These are phyloP conservation scores for Plemyria rubiginata DNA, from an alignment of 2,888 invertebrate genomes.

Conservation along the genomic window DNA sequence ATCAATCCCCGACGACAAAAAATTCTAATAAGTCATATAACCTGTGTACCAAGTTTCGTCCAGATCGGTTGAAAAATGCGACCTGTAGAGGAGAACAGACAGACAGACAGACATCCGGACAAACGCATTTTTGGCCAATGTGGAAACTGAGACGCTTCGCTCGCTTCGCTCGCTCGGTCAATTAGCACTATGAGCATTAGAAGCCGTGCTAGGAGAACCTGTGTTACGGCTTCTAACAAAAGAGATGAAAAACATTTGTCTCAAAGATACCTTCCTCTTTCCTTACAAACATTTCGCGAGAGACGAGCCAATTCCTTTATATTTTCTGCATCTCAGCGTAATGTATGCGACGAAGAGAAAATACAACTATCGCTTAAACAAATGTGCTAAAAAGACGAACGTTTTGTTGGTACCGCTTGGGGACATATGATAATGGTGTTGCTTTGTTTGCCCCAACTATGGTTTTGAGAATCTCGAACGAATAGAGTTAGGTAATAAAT, in stretches of 20 bases:
- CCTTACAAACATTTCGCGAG: conserved; percentile 28
- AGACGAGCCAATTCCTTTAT: conserved; percentile 38
- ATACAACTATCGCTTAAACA: conserved; percentile 79
- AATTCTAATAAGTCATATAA: too few relatives aligned
- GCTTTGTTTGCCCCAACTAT: conserved; percentile 61
- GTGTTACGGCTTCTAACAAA: too few relatives aligned
- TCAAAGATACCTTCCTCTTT: conserved; percentile 23
- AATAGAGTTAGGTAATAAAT: not conserved
- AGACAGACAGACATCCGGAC: too few relatives aligned
- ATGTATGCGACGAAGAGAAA: conserved; percentile 71
- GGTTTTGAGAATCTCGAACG: conserved; percentile 8
- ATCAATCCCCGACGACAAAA: too few relatives aligned
- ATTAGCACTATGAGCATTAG: too few relatives aligned
- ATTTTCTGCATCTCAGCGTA: conserved; percentile 61
- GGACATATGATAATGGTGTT: conserved; percentile 81
- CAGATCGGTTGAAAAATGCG: too few relatives aligned
- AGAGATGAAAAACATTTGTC: not conserved
- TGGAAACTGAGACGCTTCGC: too few relatives aligned
- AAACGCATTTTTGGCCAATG: too few relatives aligned
- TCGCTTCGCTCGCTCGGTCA: too few relatives aligned
- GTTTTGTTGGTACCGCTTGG: conserved; percentile 71
- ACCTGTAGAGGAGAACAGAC: too few relatives aligned
- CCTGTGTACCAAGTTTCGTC: too few relatives aligned
- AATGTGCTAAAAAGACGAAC: conserved; percentile 85
- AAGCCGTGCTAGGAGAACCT: too few relatives aligned